These are phyloP conservation scores for Cheilosia pagana DNA, from an alignment of 2,888 invertebrate species.

Conservation along the genomic window DNA sequence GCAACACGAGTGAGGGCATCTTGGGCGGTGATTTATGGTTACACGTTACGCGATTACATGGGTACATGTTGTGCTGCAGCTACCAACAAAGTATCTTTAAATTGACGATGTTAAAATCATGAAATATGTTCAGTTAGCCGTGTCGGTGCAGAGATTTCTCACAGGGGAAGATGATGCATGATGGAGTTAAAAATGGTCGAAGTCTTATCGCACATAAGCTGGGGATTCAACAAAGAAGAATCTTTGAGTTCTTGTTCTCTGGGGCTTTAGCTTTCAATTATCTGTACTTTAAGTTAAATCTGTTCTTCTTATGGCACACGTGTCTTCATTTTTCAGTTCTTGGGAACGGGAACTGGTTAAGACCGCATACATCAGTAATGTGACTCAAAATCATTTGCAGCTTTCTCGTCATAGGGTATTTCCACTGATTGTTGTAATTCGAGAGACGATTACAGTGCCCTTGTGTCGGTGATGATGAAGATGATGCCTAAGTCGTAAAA, in stretches of 20 bases:
- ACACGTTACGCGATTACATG: constrained; percentile 32
- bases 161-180: not conserved
- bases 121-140: constrained; percentile 53
- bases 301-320: no score
- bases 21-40: constrained; percentile 66
- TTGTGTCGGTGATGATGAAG: no score
- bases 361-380: no score
- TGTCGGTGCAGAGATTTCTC: constrained; percentile 51
- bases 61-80: constrained; percentile 15
- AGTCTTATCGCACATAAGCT: not conserved
- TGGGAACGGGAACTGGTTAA: no score
- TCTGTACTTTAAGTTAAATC: no score
- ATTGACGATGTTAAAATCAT: constrained; percentile 64
- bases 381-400: no score
- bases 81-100: constrained; percentile 40
- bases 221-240: not conserved
- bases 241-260: not conserved
- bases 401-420: no score
- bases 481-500: no score
- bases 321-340: no score
- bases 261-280: not conserved
- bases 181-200: constrained; percentile 1
- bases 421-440: no score
- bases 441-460: no score
- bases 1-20: constrained; percentile 15